Evolutionary conservation across 2,113 vertebrate genomes (phyloP).

Genomic region (Alligator mississippiensis): DNA sequence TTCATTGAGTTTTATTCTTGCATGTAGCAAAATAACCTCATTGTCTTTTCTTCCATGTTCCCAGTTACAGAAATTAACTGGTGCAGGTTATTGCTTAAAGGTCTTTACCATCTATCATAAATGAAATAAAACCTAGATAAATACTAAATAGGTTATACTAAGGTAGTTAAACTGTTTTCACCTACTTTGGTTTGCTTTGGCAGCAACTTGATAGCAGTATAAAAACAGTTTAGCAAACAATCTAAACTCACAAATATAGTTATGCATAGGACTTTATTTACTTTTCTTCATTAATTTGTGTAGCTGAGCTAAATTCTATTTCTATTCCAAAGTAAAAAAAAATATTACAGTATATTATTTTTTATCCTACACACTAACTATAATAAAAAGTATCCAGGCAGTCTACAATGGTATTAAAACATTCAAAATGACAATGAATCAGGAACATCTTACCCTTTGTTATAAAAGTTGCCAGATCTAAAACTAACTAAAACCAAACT

Average conservation of each 20-base stretch:
- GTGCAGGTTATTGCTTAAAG: not conserved
- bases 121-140: conserved; percentile 3
- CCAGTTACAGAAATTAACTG: conserved; percentile 1
- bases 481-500: not conserved
- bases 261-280: not conserved
- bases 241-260: not conserved
- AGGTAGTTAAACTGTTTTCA: conserved; percentile 35
- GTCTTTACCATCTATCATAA: not conserved
- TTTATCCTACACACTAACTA: not conserved
- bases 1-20: not conserved
- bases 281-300: conserved; percentile 12
- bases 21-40: not conserved
- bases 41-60: not conserved
- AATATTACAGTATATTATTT: conserved; percentile 10
- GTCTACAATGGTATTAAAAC: conserved; percentile 30
- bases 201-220: not conserved
- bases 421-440: conserved; percentile 25
- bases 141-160: not conserved
- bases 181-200: conserved; percentile 13
- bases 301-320: conserved; percentile 24
- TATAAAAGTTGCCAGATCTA: not conserved
- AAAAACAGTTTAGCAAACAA: not conserved
- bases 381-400: conserved; percentile 12
- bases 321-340: conserved; percentile 23
- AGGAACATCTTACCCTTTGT: conserved; percentile 29